Evolutionary conservation across 2,888 invertebrate species (phyloP).

Genomic region (Diplazon laetatorius): DNA sequence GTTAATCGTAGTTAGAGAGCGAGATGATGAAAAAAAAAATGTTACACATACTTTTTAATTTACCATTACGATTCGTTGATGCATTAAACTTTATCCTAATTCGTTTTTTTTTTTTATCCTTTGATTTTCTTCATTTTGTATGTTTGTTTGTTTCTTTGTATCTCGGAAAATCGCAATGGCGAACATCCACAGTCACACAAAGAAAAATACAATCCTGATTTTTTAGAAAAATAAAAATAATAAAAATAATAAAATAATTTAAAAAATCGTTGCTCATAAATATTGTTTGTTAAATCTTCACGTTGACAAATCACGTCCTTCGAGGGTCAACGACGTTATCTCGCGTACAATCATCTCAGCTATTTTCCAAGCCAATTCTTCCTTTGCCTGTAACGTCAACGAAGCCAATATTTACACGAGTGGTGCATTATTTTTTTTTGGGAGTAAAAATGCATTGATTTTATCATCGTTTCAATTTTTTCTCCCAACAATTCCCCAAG

Average conservation of each 20-base stretch:
- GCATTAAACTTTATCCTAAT: constrained; percentile 16
- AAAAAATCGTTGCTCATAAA: constrained; percentile 9
- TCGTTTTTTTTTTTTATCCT: constrained; percentile 1
- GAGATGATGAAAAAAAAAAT: background rate
- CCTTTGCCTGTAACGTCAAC: constrained; percentile 89
- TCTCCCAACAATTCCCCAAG: too few species aligned
- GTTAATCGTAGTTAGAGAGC: constrained; percentile 20
- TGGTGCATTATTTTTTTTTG: too few species aligned
- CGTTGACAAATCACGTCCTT: constrained; percentile 76
- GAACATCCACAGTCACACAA: constrained; percentile 6
- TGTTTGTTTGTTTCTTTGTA: too few species aligned
- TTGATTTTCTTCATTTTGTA: too few species aligned
- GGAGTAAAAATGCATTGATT: too few species aligned
- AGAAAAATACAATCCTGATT: too few species aligned
- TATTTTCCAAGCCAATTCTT: constrained; percentile 98
- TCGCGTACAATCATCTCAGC: constrained; percentile 98
- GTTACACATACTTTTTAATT: constrained; percentile 32
- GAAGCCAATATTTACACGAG: too few species aligned
- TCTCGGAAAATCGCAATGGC: background rate
- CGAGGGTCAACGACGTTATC: constrained; percentile 93
- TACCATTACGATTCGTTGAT: constrained; percentile 8
- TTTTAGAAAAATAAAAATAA: too few species aligned
- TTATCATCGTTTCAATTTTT: too few species aligned
- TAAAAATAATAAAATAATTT: too few species aligned
- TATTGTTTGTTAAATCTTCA: constrained; percentile 71